Evolutionary conservation across 2,888 invertebrate species (phyloP).

Genomic region (Serrognathus titanus): DNA sequence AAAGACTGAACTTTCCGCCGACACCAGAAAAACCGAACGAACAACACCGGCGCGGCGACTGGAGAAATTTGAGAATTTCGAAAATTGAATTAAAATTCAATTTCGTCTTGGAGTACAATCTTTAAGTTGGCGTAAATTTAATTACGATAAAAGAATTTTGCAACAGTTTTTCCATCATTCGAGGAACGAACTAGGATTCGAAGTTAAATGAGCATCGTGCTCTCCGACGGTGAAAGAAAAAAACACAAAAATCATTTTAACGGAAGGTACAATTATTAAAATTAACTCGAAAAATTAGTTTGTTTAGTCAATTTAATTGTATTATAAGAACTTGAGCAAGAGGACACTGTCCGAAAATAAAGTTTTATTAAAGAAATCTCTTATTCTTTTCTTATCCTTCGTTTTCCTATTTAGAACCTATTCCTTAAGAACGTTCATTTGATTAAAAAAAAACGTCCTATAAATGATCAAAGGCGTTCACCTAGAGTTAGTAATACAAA

Average conservation of each 20-base stretch:
- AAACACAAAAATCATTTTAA: slow-evolving; percentile 6
- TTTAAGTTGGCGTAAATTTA: slow-evolving; percentile 4
- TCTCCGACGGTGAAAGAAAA: background rate
- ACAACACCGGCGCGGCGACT: slow-evolving; percentile 7
- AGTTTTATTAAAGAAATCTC: too few species aligned
- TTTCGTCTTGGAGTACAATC: background rate
- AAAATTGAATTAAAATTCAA: slow-evolving; percentile 20
- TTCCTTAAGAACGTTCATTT: too few species aligned
- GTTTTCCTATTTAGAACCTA: too few species aligned
- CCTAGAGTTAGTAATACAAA: too few species aligned
- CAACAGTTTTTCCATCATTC: slow-evolving; percentile 6
- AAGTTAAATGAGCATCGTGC: slow-evolving; percentile 5
- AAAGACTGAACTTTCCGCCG: background rate
- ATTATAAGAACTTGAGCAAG: too few species aligned
- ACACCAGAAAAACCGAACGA: background rate
- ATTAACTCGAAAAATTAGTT: slow-evolving; percentile 6
- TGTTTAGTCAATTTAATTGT: too few species aligned
- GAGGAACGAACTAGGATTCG: background rate
- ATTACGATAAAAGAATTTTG: slow-evolving; percentile 7
- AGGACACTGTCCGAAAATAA: too few species aligned
- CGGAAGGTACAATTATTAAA: slow-evolving; percentile 7
- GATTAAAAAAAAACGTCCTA: too few species aligned
- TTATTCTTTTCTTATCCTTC: too few species aligned
- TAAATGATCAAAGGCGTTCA: too few species aligned
- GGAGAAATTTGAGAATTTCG: slow-evolving; percentile 16